Base-by-base conservation (phyloP, 2,888 invertebrate species). In the Barypeithes pellucidus region DNA sequence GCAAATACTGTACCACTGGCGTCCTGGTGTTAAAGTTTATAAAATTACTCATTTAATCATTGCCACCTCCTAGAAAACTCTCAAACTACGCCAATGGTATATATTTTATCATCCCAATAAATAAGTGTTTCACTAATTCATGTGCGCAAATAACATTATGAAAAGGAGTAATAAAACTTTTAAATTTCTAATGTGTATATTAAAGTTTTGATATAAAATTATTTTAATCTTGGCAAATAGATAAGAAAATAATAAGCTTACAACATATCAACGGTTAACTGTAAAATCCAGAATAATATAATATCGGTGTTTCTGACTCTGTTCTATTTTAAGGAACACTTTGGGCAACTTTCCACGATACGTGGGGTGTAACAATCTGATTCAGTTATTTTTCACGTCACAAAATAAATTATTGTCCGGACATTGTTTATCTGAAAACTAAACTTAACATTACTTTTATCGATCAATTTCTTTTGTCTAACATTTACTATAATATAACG, bases 321-420 rank as follows among this genome's bases (percentile, higher is more conserved):
- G 57, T 69, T 80, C 81, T 84, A 84, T 84, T 84, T 83, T 77
- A 63, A 77, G 79, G 78, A 75, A 29, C 68, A 76, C 78, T 81
- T 81, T 83, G 83, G 84, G 84, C 84, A 83, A 77, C 67, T 75
- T 81, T 83, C 83, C 84, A 84, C 79, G 47, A 68, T 73, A 78
- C 75, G 77, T 79, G 78, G 80, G 79, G 77, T 63, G 68, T 76
- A 76, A 72, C 73, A 79, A 78, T 77, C 77, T 79, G 75, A 80
- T 78, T 79, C 78, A 77, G 81, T 81, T 81, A 79, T 80, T 81
- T 80, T 74, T 69, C 36, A 47, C 43, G 43, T 70, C 63, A 57
- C 57, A 54, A 22, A 54, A 20, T 47, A 47, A 47, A 20, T 20
- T 22, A 50, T 50, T 20, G 22, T n/a, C 43, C 16, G 7, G 16